phyloP scores from a whole-genome alignment of 2,113 vertebrate genomes.

The Ondatra zibethicus region DNA sequence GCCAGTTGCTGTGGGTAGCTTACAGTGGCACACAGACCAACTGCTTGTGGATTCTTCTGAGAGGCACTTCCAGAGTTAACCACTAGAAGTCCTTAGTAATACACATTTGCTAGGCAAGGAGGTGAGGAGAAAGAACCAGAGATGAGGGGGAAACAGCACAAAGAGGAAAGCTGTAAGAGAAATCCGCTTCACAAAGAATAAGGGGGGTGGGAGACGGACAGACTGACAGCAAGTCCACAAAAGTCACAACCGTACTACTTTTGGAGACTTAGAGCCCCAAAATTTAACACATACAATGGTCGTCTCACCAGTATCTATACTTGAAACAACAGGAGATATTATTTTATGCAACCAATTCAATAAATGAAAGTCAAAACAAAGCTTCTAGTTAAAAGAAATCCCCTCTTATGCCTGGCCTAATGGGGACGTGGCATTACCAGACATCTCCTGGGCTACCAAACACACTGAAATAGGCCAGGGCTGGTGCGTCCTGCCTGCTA shows the following conservation, averaged over 20 bases:
- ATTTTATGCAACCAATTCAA: background rate
- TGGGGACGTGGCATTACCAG: background rate
- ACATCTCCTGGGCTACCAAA: background rate
- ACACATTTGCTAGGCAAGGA: slow-evolving; percentile 21
- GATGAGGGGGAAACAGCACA: background rate
- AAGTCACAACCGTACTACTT: background rate
- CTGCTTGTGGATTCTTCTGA: background rate
- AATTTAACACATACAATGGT: background rate
- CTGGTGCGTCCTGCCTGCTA: background rate
- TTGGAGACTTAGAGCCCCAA: background rate
- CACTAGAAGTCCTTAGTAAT: slow-evolving; percentile 79
- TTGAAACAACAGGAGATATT: slow-evolving; percentile 6
- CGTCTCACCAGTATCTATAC: background rate
- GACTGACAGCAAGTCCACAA: background rate
- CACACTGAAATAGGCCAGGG: background rate
- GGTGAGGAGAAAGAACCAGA: background rate
- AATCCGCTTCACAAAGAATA: background rate
- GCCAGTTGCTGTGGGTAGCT: background rate
- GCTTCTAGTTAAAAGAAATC: background rate
- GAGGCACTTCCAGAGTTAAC: slow-evolving; percentile 62
- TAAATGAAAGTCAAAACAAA: background rate
- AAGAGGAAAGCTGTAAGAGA: background rate
- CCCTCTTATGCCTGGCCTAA: background rate
- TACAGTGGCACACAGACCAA: accelerated
- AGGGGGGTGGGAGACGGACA: background rate